A percentile compares a stretch with the other conserved stretches of the same genome.
Evolutionary conservation across 2,888 invertebrate species (phyloP).

Genomic region (Erebia epiphron): DNA sequence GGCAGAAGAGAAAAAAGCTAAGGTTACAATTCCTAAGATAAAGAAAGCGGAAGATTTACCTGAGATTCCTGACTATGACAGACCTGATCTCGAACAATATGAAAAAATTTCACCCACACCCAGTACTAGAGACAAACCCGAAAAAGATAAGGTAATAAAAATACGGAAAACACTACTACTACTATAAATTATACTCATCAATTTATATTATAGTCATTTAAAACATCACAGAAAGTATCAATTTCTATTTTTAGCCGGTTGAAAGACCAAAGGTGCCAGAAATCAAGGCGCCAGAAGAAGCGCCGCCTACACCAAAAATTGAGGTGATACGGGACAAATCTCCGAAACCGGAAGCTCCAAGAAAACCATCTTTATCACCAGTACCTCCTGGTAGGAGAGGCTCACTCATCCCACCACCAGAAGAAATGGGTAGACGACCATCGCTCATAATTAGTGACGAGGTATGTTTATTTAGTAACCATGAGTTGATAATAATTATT

Average conservation of each 20-base stretch:
- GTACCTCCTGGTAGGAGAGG: constrained; percentile 84
- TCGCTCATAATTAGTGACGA: constrained; percentile 97
- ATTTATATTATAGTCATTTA: neutral
- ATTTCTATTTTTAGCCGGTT: constrained; percentile 41
- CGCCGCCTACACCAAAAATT: constrained; percentile 89
- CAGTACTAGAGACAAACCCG: constrained; percentile 76
- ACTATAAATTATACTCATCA: neutral
- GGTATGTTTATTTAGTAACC: constrained; percentile 84
- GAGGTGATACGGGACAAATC: constrained; percentile 93
- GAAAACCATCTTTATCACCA: constrained; percentile 90
- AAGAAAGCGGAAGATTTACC: constrained; percentile 84
- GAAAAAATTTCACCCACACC: constrained; percentile 82
- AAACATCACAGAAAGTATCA: neutral
- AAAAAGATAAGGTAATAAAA: constrained; percentile 58
- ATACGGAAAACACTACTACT: neutral
- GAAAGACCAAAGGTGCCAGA: constrained; percentile 83
- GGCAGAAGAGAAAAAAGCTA: constrained; percentile 76
- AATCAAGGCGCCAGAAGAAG: constrained; percentile 86
- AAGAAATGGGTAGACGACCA: constrained; percentile 92
- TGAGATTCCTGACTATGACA: constrained; percentile 88
- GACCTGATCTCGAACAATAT: constrained; percentile 88
- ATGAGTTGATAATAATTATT: constrained; percentile 19
- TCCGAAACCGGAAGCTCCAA: constrained; percentile 83
- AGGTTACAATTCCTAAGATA: constrained; percentile 66
- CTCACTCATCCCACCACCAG: constrained; percentile 94